phyloP scores from a whole-genome alignment of 2,113 vertebrate species.

The Tauraco erythrolophus region DNA sequence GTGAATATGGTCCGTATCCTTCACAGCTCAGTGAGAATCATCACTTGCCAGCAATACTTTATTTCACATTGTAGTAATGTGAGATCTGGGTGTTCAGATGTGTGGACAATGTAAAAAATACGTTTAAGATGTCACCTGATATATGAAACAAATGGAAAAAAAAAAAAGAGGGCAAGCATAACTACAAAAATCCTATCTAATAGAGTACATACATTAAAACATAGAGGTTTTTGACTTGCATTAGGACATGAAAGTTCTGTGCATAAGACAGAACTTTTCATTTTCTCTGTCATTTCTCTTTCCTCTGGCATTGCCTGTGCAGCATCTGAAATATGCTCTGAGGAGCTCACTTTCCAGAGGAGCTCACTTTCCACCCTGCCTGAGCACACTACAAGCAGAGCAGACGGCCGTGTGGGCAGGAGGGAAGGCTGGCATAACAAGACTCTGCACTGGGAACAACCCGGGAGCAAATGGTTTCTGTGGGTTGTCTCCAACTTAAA shows the following conservation, averaged over 20 bases:
- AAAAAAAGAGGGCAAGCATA: not conserved
- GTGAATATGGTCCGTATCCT: not conserved
- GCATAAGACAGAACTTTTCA: not conserved
- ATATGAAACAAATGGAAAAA: not conserved
- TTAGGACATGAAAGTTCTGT: not conserved
- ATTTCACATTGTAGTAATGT: not conserved
- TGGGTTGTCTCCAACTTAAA: not conserved
- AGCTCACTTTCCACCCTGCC: not conserved
- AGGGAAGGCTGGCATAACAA: not conserved
- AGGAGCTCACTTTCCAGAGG: not conserved
- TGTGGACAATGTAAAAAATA: not conserved
- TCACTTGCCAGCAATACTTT: not conserved
- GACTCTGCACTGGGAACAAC: not conserved
- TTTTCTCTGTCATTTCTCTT: not conserved
- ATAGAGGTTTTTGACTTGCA: not conserved
- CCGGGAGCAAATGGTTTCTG: not conserved
- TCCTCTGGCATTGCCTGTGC: not conserved
- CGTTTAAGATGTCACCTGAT: not conserved
- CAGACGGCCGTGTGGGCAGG: fast-evolving
- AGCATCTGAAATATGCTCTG: not conserved
- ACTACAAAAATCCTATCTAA: not conserved
- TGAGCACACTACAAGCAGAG: fast-evolving
- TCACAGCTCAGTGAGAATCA: not conserved
- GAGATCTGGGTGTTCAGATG: not conserved
- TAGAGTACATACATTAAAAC: not conserved